Percentiles rank a stretch among this genome's conserved stretches.
Conservation (phyloP, 2,888 invertebrate species). For the Pristionchus exspectatus region DNA sequence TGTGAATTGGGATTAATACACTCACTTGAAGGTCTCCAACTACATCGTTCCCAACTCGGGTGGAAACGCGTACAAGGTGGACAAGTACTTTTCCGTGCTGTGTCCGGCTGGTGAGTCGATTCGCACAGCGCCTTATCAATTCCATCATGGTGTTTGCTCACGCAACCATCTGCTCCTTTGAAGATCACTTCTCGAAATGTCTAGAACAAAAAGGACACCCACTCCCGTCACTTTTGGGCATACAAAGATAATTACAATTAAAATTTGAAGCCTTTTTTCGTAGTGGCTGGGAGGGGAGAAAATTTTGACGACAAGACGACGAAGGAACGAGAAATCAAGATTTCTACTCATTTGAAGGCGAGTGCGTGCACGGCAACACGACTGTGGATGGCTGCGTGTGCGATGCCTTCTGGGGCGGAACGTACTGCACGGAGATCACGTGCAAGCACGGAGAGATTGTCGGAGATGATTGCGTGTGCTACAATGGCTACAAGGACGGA, state of each 20-base stretch:
- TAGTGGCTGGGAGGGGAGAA: too few relatives aligned
- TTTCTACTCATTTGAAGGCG: neutral
- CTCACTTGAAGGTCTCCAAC: too few relatives aligned
- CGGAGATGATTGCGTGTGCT: neutral
- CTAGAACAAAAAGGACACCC: too few relatives aligned
- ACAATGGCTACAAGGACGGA: neutral
- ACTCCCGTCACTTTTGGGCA: too few relatives aligned
- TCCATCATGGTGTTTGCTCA: neutral
- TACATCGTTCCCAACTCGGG: neutral
- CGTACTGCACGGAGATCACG: neutral
- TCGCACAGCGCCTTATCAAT: neutral
- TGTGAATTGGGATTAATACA: neutral
- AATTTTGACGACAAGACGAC: too few relatives aligned
- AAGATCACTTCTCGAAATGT: too few relatives aligned
- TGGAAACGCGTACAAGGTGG: neutral
- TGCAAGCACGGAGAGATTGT: constrained; percentile 21
- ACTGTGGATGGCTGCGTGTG: neutral
- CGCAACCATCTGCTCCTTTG: too few relatives aligned
- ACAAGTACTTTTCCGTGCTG: constrained; percentile 32
- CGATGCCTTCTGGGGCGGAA: neutral
- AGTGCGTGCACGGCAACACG: neutral
- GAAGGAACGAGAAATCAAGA: too few relatives aligned
- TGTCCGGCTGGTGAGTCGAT: constrained; percentile 6
- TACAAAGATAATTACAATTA: too few relatives aligned
- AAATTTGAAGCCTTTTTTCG: too few relatives aligned